These are phyloP conservation scores for Champsocephalus gunnari DNA, from an alignment of 2,797 vertebrate genomes.

Conservation along the genomic window DNA sequence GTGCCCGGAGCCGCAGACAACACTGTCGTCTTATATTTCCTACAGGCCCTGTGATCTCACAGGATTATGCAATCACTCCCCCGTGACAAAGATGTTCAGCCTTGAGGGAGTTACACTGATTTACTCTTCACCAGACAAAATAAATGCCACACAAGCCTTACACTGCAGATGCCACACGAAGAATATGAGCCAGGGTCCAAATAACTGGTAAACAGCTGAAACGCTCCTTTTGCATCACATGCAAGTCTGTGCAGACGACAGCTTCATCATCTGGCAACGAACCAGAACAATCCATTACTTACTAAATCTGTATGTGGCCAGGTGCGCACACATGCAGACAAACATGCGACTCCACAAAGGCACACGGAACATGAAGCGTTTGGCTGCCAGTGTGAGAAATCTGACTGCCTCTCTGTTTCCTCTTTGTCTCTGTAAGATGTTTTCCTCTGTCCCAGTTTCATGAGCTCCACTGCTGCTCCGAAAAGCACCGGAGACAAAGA, in stretches of 20 bases:
- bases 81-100: slow-evolving; percentile 75
- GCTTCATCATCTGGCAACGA: slow-evolving; percentile 36
- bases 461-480: slow-evolving; percentile 68
- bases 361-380: slow-evolving; percentile 44
- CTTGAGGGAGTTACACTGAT: slow-evolving; percentile 67
- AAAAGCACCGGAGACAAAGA: slow-evolving; percentile 69
- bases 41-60: slow-evolving; percentile 78
- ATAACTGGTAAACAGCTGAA: slow-evolving; percentile 48
- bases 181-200: slow-evolving; percentile 53
- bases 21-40: slow-evolving; percentile 75
- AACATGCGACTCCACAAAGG: slow-evolving; percentile 58
- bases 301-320: slow-evolving; percentile 39
- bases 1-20: slow-evolving; percentile 69
- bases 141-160: slow-evolving; percentile 68
- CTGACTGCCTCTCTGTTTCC: slow-evolving; percentile 62
- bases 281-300: slow-evolving; percentile 45
- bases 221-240: slow-evolving; percentile 34
- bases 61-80: slow-evolving; percentile 79
- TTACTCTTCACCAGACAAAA: slow-evolving; percentile 71
- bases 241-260: slow-evolving; percentile 30
- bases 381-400: slow-evolving; percentile 62
- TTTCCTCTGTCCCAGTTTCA: slow-evolving; percentile 77
- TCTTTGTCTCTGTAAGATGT: slow-evolving; percentile 77
- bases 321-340: slow-evolving; percentile 50
- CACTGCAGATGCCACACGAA: slow-evolving; percentile 57